Evolutionary conservation across 1,140 invertebrate species (phyloP).

Genomic region (Zaprionus nigranus): DNA sequence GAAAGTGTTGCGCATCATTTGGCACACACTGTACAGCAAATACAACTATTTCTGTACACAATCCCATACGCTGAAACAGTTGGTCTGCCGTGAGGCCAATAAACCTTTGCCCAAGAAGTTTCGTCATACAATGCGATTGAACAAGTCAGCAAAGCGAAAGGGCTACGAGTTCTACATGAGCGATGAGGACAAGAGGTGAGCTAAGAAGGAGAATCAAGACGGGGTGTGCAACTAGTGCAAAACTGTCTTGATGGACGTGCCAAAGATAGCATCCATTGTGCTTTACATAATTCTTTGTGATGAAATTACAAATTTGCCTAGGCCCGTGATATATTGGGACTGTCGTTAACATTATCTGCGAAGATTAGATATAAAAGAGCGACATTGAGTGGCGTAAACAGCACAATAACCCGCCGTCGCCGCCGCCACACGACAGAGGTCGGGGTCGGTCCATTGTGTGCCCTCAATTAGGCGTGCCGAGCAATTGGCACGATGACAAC

Average conservation of each 20-base stretch:
- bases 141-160: constrained; percentile 84
- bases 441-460: constrained; percentile 45
- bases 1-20: constrained; percentile 73
- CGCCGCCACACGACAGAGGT: background rate
- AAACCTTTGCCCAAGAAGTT: constrained; percentile 80
- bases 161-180: constrained; percentile 85
- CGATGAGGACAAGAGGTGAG: constrained; percentile 86
- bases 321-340: constrained; percentile 36
- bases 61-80: constrained; percentile 64
- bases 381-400: constrained; percentile 37
- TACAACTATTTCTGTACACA: constrained; percentile 67
- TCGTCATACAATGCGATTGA: constrained; percentile 71
- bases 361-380: constrained; percentile 67
- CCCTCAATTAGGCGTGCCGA: constrained; percentile 57
- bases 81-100: constrained; percentile 73
- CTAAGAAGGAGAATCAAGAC: constrained; percentile 13
- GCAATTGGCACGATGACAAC: constrained; percentile 54
- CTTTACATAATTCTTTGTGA: constrained; percentile 42
- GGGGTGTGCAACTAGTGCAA: background rate
- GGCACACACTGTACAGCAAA: constrained; percentile 74
- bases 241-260: constrained; percentile 5
- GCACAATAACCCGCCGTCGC: constrained; percentile 38
- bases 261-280: constrained; percentile 18
- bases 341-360: constrained; percentile 56
- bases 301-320: constrained; percentile 61